Conservation (phyloP, 2,888 invertebrate species). For the Drosophila engyochracea region DNA sequence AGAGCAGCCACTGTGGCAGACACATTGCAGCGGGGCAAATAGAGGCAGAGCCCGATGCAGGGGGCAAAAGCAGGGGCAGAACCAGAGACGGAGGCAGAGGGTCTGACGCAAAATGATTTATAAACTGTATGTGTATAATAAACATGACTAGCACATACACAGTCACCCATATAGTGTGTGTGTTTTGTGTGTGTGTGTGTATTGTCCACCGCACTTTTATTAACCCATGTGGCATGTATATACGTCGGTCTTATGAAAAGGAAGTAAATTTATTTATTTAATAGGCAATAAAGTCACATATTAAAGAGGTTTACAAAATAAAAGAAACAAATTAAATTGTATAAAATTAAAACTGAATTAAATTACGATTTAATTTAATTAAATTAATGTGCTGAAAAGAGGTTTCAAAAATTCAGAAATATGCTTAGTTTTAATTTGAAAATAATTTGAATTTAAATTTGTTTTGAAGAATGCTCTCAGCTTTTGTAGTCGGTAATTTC, state of each 20-base stretch:
- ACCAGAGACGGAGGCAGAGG: slow-evolving; percentile 20
- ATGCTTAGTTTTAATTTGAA: neutral
- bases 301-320: neutral
- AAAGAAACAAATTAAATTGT: neutral
- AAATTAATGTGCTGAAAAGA: neutral
- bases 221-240: slow-evolving; percentile 22
- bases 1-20: slow-evolving; percentile 53
- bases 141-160: slow-evolving; percentile 43
- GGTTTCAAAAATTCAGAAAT: neutral
- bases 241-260: neutral
- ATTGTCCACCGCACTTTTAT: slow-evolving; percentile 51
- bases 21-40: slow-evolving; percentile 30
- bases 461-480: neutral
- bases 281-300: neutral
- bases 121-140: slow-evolving; percentile 53
- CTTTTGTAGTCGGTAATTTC: neutral
- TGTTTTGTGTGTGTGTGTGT: slow-evolving; percentile 4
- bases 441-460: neutral
- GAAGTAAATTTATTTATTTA: neutral
- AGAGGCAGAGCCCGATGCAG: slow-evolving; percentile 35
- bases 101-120: slow-evolving; percentile 81
- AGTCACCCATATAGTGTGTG: slow-evolving; percentile 7
- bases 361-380: neutral
- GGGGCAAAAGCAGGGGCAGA: neutral
- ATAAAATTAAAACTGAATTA: neutral